phyloP scores from a whole-genome alignment of 2,888 invertebrate genomes.

The Apoderus coryli region DNA sequence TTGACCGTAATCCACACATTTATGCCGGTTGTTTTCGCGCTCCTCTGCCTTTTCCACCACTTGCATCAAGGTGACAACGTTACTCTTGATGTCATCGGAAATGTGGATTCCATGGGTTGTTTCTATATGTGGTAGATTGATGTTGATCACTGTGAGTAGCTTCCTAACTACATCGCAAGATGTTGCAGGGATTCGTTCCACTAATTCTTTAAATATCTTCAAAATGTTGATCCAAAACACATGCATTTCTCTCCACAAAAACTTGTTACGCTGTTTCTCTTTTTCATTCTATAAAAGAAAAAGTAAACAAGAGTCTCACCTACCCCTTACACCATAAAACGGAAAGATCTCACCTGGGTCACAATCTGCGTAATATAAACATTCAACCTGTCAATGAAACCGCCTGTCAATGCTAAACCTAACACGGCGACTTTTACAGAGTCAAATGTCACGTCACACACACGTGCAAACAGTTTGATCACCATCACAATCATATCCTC shows the following conservation, averaged over 20 bases:
- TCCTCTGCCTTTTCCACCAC: neutral
- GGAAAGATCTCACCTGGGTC: slow-evolving; percentile 12
- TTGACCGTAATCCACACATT: slow-evolving; percentile 7
- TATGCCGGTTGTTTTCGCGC: neutral
- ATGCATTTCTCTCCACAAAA: slow-evolving; percentile 16
- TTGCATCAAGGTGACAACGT: slow-evolving; percentile 3
- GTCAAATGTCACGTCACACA: slow-evolving; percentile 13
- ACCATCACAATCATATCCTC: slow-evolving; percentile 12
- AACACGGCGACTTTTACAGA: slow-evolving; percentile 10
- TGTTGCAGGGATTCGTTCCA: slow-evolving; percentile 11
- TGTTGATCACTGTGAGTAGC: slow-evolving; percentile 11
- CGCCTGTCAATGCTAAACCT: slow-evolving; percentile 8
- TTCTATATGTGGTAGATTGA: slow-evolving; percentile 13
- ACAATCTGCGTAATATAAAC: slow-evolving; percentile 9
- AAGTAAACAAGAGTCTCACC: neutral
- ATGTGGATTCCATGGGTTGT: slow-evolving; percentile 13
- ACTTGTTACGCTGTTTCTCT: slow-evolving; percentile 13
- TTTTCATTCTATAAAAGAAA: slow-evolving; percentile 10
- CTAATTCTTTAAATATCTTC: slow-evolving; percentile 7
- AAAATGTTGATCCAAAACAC: slow-evolving; percentile 15
- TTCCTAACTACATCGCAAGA: slow-evolving; percentile 11
- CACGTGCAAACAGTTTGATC: slow-evolving; percentile 10
- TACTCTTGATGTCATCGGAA: slow-evolving; percentile 14
- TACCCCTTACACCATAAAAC: too few species aligned
- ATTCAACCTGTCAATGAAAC: slow-evolving; percentile 11